Conservation (phyloP, 2,888 invertebrate species). For the Eretmocerus hayati region DNA sequence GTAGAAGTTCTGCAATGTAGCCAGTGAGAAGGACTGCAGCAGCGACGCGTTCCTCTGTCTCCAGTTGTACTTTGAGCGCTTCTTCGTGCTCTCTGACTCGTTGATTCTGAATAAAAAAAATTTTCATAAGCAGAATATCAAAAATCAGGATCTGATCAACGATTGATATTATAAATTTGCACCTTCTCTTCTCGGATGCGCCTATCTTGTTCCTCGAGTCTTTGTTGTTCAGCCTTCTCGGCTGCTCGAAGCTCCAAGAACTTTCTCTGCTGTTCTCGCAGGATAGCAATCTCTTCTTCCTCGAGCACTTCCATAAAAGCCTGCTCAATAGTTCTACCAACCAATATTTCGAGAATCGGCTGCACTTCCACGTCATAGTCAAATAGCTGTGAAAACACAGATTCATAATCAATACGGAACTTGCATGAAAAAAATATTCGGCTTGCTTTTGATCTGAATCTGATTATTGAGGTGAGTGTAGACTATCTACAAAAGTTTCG, state of each 20-base stretch:
- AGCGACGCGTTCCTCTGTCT: slow-evolving; percentile 75
- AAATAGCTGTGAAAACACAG: slow-evolving; percentile 63
- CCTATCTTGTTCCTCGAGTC: slow-evolving; percentile 73
- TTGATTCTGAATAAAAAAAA: slow-evolving; percentile 51
- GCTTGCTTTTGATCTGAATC: too few species aligned
- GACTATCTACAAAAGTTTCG: too few species aligned
- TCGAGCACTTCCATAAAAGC: slow-evolving; percentile 84
- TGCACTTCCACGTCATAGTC: slow-evolving; percentile 89
- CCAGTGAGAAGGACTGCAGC: slow-evolving; percentile 78
- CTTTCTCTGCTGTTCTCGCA: slow-evolving; percentile 71
- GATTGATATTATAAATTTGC: slow-evolving; percentile 4
- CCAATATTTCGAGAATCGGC: slow-evolving; percentile 80
- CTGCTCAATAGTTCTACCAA: slow-evolving; percentile 85
- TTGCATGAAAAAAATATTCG: too few species aligned
- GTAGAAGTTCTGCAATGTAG: slow-evolving; percentile 80
- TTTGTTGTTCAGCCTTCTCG: slow-evolving; percentile 73
- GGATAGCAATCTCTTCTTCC: slow-evolving; percentile 81
- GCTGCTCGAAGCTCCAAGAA: slow-evolving; percentile 67
- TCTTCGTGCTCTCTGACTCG: slow-evolving; percentile 65
- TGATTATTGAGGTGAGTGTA: too few species aligned
- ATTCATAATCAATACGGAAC: too few species aligned
- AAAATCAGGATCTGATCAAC: background rate
- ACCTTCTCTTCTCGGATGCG: slow-evolving; percentile 63
- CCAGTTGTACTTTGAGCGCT: slow-evolving; percentile 58
- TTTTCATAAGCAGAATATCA: too few species aligned